Evolutionary conservation across 2,113 vertebrate genomes (phyloP).

Genomic region (Piliocolobus tephrosceles): DNA sequence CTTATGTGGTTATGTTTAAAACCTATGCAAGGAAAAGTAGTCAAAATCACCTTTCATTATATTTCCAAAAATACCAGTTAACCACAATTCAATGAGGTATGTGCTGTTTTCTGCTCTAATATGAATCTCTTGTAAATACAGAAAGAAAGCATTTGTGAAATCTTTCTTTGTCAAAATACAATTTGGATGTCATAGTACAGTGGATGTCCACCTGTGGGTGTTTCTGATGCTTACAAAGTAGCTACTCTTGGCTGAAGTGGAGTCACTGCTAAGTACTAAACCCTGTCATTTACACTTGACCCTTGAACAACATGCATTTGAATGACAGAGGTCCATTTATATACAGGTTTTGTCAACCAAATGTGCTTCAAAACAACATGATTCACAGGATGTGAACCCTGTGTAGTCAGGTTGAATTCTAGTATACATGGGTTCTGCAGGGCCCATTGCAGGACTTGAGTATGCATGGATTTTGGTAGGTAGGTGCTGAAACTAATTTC

Average conservation of each 20-base stretch:
- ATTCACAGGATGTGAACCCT: no score
- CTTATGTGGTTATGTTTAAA: neutral
- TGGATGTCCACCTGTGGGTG: neutral
- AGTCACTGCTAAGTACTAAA: neutral
- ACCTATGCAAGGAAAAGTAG: neutral
- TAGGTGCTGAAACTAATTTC: neutral
- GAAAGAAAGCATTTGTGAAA: neutral
- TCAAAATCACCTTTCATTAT: neutral
- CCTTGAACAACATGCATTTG: neutral
- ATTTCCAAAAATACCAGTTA: neutral
- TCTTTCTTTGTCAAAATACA: neutral
- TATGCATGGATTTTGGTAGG: neutral
- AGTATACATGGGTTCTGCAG: neutral
- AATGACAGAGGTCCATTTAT: no score
- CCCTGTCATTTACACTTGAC: neutral
- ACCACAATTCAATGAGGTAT: neutral
- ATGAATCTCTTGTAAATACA: neutral
- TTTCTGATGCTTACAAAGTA: neutral
- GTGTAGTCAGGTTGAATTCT: no score
- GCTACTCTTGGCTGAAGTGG: neutral
- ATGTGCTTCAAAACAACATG: no score
- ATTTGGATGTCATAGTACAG: neutral
- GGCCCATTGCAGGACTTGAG: neutral
- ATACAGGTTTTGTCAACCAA: no score
- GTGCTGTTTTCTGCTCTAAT: neutral